phyloP scores from a whole-genome alignment of 2,113 vertebrate species.

The Serilophus lunatus region DNA sequence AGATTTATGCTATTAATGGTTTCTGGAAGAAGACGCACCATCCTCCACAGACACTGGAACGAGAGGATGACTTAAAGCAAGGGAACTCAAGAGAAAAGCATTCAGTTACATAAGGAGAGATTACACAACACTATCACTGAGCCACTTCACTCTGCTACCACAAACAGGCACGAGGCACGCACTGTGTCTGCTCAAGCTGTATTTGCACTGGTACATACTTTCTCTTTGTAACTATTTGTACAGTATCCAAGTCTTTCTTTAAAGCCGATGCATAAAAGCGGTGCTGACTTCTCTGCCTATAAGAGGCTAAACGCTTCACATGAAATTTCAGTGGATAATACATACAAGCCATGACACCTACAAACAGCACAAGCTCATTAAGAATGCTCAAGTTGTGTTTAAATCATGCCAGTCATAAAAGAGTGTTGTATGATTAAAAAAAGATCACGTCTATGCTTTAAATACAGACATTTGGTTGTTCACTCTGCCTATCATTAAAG shows the following conservation, averaged over 20 bases:
- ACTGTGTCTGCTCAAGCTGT: background rate
- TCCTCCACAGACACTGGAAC: constrained; percentile 93
- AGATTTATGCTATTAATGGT: constrained; percentile 93
- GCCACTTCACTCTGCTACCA: background rate
- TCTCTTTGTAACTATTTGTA: background rate
- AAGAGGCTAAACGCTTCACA: background rate
- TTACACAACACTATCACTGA: background rate
- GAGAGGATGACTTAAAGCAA: background rate
- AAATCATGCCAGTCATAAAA: background rate
- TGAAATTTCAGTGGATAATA: background rate
- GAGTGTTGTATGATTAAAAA: background rate
- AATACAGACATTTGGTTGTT: background rate
- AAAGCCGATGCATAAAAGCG: background rate
- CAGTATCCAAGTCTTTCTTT: background rate
- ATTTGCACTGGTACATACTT: background rate
- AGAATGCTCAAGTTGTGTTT: background rate
- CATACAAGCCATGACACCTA: background rate
- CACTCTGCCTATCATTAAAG: background rate
- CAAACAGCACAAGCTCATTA: background rate
- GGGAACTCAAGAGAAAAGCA: background rate
- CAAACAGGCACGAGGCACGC: accelerated
- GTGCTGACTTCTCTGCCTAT: background rate
- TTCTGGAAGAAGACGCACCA: constrained; percentile 93
- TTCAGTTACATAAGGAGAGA: background rate
- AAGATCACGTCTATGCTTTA: background rate